These are phyloP conservation scores for Tenthredo livida DNA, from an alignment of 2,888 invertebrate genomes.

Conservation along the genomic window DNA sequence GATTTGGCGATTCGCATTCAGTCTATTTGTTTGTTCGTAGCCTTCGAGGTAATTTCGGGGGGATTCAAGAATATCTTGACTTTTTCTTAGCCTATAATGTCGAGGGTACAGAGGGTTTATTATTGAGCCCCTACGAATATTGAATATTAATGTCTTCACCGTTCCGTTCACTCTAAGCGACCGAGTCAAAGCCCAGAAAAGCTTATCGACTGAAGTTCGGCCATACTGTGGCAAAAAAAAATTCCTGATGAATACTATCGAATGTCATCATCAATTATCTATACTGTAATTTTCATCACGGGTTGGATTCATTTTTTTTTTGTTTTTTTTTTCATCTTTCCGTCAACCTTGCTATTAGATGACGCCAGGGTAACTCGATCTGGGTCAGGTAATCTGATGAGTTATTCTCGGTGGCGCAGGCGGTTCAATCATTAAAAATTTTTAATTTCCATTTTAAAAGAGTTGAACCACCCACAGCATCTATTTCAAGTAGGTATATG, in stretches of 20 bases:
- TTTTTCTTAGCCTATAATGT: conserved; percentile 17
- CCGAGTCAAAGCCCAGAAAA: neutral
- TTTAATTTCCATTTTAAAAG: neutral
- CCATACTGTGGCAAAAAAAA: neutral
- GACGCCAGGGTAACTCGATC: neutral
- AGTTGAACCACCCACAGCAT: neutral
- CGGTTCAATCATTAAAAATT: neutral
- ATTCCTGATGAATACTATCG: neutral
- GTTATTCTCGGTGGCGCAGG: neutral
- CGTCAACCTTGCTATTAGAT: neutral
- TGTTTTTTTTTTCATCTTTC: neutral
- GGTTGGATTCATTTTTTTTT: neutral
- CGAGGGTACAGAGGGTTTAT: conserved; percentile 2
- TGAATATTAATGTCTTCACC: conserved; percentile 33
- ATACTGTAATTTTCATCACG: neutral
- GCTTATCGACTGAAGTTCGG: neutral
- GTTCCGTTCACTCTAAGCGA: conserved; percentile 14
- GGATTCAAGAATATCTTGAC: conserved; percentile 16
- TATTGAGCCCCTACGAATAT: conserved; percentile 36
- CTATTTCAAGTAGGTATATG: neutral
- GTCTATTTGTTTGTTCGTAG: conserved; percentile 24
- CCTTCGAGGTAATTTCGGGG: conserved; percentile 27
- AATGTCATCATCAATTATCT: neutral
- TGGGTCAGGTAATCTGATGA: neutral
- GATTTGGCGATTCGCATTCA: neutral